Evolutionary conservation across 2,888 invertebrate genomes (phyloP).

Genomic region (Acronicta leporina): DNA sequence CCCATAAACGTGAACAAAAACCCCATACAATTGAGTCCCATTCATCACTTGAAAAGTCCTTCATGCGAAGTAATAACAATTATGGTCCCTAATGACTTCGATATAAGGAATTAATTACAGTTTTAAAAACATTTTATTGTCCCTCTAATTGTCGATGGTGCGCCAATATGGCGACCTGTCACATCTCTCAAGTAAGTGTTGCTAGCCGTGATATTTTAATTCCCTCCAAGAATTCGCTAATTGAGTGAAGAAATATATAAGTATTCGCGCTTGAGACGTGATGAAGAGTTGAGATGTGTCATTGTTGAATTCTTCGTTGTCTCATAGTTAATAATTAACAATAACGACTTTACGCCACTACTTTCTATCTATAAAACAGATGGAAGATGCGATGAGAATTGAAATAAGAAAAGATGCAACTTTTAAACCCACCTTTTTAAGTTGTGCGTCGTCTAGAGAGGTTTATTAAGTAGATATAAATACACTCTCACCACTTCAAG

Average conservation of each 20-base stretch:
- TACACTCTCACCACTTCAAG: no score
- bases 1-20: constrained; percentile 43
- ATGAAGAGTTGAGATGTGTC: constrained; percentile 38
- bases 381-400: no score
- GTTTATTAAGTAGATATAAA: no score
- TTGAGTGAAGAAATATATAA: constrained; percentile 49
- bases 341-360: constrained; percentile 5
- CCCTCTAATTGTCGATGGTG: constrained; percentile 68
- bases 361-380: constrained; percentile 18
- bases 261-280: constrained; percentile 18
- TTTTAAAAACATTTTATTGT: constrained; percentile 63
- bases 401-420: no score
- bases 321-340: not conserved
- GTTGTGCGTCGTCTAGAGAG: no score
- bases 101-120: constrained; percentile 69
- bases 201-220: constrained; percentile 60
- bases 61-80: constrained; percentile 55
- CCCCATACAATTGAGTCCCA: constrained; percentile 43
- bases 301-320: constrained; percentile 17
- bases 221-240: constrained; percentile 47
- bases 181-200: constrained; percentile 54
- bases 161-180: constrained; percentile 58
- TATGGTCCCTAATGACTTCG: constrained; percentile 67
- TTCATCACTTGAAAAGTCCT: constrained; percentile 56
- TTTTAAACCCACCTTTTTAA: no score